Evolutionary conservation across 2,113 vertebrate species (phyloP).

Genomic region (Quiscalus mexicanus): DNA sequence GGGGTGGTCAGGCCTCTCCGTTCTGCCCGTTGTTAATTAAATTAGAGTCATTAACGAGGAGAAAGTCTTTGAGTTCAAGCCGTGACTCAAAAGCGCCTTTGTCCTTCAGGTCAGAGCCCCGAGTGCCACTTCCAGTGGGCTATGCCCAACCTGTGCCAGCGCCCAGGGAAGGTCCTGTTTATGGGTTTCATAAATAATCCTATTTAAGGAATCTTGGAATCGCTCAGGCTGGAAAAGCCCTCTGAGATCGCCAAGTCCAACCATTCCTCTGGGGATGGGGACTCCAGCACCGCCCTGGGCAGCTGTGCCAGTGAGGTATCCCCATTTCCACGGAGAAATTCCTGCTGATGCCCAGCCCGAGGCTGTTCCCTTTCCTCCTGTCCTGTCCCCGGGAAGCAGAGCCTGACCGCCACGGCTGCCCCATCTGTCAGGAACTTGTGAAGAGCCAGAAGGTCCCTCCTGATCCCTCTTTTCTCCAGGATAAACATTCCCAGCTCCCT

Average conservation of each 20-base stretch:
- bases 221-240: neutral
- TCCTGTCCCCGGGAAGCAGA: neutral
- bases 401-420: neutral
- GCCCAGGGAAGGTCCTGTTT: neutral
- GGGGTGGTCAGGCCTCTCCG: no score
- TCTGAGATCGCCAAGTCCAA: accelerated
- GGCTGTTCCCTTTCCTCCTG: neutral
- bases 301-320: accelerated
- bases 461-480: neutral
- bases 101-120: accelerated
- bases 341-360: neutral
- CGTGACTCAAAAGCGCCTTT: neutral
- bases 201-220: no score
- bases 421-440: neutral
- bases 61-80: neutral
- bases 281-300: no score
- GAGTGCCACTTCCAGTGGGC: accelerated
- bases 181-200: neutral
- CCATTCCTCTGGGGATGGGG: neutral
- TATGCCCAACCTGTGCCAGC: neutral
- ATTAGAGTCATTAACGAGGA: neutral
- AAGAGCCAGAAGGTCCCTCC: neutral
- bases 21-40: neutral
- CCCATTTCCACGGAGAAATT: neutral
- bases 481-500: neutral